Evolutionary conservation across 53 echinoderm and acorn worm genomes (phyloP), one percentile per base, ranked within the genome.

Genomic region (Echinarachnius parma): DNA sequence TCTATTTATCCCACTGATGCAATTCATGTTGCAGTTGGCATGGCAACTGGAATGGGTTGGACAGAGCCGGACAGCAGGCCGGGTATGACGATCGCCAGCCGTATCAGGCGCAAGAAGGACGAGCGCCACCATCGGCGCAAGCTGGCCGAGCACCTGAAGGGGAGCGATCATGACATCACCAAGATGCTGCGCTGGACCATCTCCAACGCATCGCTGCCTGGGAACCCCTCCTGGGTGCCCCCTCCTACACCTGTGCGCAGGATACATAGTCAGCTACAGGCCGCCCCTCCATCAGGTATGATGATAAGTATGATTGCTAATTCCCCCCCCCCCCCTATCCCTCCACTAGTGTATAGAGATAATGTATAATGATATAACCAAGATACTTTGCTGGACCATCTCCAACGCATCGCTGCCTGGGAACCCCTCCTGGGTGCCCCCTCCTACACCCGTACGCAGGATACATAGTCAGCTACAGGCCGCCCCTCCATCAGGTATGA

Each of bases 51-150:
- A n/a, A n/a, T n/a, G n/a, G 74, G 39, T 4, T 5, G 55, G 9
- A n/a, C 27, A 4, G 74, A 72, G 58, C 25, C 57, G 2, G 74
- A 72, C 74, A 56, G 74, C 28, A 57, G 74, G 2, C 34, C 27
- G 37, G 56, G 74, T 42, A 23, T 54, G 1, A 4, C 7, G 35
- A 77, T 89, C 13, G 90, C 85, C 47, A 62, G 44, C 31, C 85
- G 78, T 46, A 89, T 89, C 79, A 78, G 81, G 48, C 77, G 77
- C 78, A 85, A 79, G 28, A 61, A 78, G 34, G 82, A 78, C 11
- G 78, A 62, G 21, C 39, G 90, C 4, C 78, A 75, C 45, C 75
- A 82, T 44, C 48, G 90, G 7, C 78, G 48, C 26, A 55, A 28
- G 18, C 18, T 72, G 16, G 39, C 55, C 25, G 42, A 39, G 2